These are phyloP conservation scores for Tenebrio molitor DNA, from an alignment of 1,140 invertebrate genomes.

Conservation along the genomic window DNA sequence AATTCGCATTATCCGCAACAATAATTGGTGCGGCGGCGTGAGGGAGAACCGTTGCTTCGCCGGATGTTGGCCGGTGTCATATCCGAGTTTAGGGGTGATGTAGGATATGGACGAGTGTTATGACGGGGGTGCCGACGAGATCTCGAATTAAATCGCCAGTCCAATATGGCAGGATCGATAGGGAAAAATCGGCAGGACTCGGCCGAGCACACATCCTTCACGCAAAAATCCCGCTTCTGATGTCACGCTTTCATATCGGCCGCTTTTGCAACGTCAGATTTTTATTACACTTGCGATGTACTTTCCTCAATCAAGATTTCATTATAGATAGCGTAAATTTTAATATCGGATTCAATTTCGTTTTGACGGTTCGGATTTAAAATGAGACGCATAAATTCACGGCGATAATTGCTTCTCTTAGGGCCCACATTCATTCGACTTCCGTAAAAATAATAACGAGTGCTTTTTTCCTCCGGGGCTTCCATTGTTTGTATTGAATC, in stretches of 20 bases:
- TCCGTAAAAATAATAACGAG: constrained; percentile 39
- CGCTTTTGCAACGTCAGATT: constrained; percentile 59
- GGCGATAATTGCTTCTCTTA: constrained; percentile 55
- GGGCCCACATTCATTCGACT: constrained; percentile 40
- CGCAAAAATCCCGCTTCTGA: constrained; percentile 26
- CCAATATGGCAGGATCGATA: constrained; percentile 53
- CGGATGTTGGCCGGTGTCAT: constrained; percentile 52
- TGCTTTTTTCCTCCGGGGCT: background rate
- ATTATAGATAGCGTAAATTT: constrained; percentile 66
- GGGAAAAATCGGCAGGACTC: constrained; percentile 9
- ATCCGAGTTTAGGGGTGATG: constrained; percentile 51
- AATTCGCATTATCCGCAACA: constrained; percentile 52
- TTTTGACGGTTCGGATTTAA: constrained; percentile 57
- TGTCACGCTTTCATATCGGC: constrained; percentile 53
- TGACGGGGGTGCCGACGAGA: constrained; percentile 53
- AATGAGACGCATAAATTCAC: constrained; percentile 58
- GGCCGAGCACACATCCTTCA: background rate
- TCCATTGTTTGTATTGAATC: constrained; percentile 33
- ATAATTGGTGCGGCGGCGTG: constrained; percentile 47
- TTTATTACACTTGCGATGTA: constrained; percentile 64
- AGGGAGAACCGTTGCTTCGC: constrained; percentile 34
- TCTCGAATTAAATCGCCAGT: constrained; percentile 55
- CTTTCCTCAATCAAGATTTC: constrained; percentile 66
- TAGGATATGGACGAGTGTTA: constrained; percentile 51
- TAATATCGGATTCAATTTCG: constrained; percentile 66